Base-by-base conservation (phyloP, 2,113 vertebrate genomes). In the Passer domesticus region DNA sequence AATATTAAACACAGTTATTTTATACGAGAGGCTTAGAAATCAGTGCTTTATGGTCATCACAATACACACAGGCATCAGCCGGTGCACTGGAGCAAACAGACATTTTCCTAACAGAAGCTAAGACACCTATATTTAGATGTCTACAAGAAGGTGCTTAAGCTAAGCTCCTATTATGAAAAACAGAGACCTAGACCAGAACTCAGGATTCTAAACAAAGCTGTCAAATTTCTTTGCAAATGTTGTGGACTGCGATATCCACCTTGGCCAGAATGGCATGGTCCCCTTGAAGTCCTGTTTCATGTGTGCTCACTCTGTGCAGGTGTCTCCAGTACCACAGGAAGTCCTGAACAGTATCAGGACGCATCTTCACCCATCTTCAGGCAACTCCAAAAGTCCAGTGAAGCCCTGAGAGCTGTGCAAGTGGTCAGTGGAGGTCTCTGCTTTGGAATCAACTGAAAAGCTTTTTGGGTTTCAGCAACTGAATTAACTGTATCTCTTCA, bases 401-500 rank as follows among this genome's bases (percentile, higher is more conserved):
- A 56, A 81, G 47, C 39, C 59, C 9, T 23, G 21, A 73, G 46
- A 89, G 60, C 10, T 75, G 31, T 5, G 7, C 47, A 90, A 85
- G 60, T 85, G 49, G 63, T 50, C 58, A 73, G 74, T 31, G 53
- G 19, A 89, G 19, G 27, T 37, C 37, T 33, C 75, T 86, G 21
- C 75, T 80, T 66, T 43, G 24, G n/a, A 91, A 70, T 58, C 75
- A 89, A 47, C 73, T 67, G 44, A 49, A 89, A 87, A 89, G 19
- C 68, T 37, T 39, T 67, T 59, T 49, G 49, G 33, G 33, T 83
- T 90, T 90, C 64, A 75, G 25, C 59, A 87, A 5, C 24, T 56
- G 64, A 92, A 89, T 84, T 96, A 93, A 92, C 24, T 15, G 3
- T 46, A 31, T 55, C 52, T 86, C 52, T 90, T 52, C 79, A 87